phyloP scores from a whole-genome alignment of 2,797 vertebrate species.

The Champsocephalus esox region DNA sequence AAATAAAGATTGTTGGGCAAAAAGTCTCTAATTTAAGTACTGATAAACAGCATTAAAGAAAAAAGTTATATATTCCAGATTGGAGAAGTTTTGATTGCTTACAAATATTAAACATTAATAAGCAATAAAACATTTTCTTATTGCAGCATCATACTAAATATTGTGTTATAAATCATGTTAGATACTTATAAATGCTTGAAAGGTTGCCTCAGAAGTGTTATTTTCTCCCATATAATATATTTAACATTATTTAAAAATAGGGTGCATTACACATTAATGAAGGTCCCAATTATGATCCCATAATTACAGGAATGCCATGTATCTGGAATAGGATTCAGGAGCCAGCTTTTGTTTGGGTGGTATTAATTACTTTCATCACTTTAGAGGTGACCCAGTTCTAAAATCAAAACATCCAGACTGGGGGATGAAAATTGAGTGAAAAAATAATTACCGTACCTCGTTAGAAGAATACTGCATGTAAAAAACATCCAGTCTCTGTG shows the following conservation, averaged over 20 bases:
- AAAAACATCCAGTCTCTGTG: conserved; percentile 9
- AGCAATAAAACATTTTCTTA: neutral
- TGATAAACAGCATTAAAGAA: neutral
- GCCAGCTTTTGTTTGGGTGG: conserved; percentile 5
- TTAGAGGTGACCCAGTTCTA: conserved; percentile 50
- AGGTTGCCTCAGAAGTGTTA: neutral
- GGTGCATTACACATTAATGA: conserved; percentile 17
- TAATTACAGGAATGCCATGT: neutral
- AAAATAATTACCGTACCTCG: conserved; percentile 39
- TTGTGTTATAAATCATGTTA: neutral
- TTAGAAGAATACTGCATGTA: conserved; percentile 23
- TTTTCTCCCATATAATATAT: neutral
- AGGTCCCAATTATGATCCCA: neutral
- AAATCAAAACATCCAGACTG: conserved; percentile 39
- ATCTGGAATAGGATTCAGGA: conserved; percentile 16
- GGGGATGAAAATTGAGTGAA: conserved; percentile 24
- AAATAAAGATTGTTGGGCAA: conserved; percentile 2
- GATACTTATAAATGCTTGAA: neutral
- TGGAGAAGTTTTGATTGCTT: neutral
- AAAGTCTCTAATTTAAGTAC: neutral
- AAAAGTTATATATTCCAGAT: neutral
- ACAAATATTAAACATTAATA: neutral
- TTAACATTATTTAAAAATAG: neutral
- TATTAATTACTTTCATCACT: conserved; percentile 49
- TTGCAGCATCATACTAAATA: neutral